These are phyloP conservation scores for Anguilla marmorata DNA, from an alignment of 2,797 vertebrate species.

Conservation along the genomic window DNA sequence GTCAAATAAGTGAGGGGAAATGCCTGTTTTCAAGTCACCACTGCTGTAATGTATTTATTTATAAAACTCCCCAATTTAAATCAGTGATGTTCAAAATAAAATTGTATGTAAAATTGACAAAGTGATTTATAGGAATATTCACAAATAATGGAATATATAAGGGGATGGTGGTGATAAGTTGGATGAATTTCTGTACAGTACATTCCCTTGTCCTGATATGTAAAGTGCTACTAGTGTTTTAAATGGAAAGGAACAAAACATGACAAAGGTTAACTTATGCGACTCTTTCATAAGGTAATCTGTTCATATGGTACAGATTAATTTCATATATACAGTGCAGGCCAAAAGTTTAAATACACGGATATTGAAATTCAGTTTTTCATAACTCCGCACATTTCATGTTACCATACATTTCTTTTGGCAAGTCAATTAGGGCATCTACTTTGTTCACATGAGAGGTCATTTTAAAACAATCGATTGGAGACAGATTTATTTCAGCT, in stretches of 20 bases:
- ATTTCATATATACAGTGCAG: no score
- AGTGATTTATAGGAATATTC: slow-evolving; percentile 79
- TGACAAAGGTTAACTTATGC: slow-evolving; percentile 15
- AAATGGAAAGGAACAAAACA: slow-evolving; percentile 24
- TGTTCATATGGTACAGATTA: no score
- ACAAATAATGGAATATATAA: slow-evolving; percentile 53
- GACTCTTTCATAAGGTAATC: slow-evolving; percentile 30
- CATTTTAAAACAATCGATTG: no score
- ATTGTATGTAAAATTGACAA: slow-evolving; percentile 72
- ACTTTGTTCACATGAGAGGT: no score
- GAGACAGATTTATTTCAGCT: no score
- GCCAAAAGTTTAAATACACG: no score
- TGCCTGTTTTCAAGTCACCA: slow-evolving; percentile 49
- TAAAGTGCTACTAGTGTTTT: slow-evolving; percentile 13
- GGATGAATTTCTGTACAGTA: slow-evolving; percentile 1
- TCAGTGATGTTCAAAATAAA: slow-evolving; percentile 68
- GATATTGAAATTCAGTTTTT: no score
- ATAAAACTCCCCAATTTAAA: slow-evolving; percentile 71
- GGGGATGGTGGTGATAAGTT: slow-evolving; percentile 29
- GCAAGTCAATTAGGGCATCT: no score
- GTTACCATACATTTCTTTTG: no score
- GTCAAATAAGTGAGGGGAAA: slow-evolving; percentile 42
- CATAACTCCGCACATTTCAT: no score
- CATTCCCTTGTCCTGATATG: slow-evolving; percentile 31
- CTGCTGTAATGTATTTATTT: slow-evolving; percentile 66